Evolutionary conservation across 2,888 invertebrate genomes (phyloP).

Genomic region (Litoditis marina): DNA sequence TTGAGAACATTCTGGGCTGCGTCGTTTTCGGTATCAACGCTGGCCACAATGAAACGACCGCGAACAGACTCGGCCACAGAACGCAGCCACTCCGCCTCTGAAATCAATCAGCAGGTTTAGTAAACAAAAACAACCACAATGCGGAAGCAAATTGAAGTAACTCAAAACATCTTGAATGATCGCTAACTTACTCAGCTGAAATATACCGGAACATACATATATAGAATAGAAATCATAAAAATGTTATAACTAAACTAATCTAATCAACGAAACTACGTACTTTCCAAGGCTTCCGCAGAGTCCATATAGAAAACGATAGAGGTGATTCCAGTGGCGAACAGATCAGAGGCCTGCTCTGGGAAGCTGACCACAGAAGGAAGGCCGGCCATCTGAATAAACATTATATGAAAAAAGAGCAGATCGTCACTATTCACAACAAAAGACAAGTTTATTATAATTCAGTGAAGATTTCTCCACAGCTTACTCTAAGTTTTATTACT

Average conservation of each 20-base stretch:
- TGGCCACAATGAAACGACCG: conserved; percentile 14
- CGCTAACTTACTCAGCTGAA: no score
- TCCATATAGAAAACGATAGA: conserved; percentile 18
- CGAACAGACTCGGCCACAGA: conserved; percentile 10
- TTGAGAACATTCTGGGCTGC: conserved; percentile 5
- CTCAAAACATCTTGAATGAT: no score
- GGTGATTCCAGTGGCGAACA: conserved; percentile 18
- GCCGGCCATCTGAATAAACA: conserved; percentile 4
- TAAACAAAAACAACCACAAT: background rate
- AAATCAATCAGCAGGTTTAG: background rate
- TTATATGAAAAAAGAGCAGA: no score
- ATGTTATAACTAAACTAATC: no score
- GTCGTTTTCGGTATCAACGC: conserved; percentile 14
- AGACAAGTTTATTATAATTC: no score
- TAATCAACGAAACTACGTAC: no score
- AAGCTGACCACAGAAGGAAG: conserved; percentile 13
- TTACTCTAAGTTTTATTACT: no score
- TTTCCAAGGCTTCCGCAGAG: background rate
- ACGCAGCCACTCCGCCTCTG: conserved; percentile 7
- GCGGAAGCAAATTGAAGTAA: no score
- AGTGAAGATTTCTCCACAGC: no score
- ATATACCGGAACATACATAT: no score
- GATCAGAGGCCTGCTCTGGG: conserved; percentile 16
- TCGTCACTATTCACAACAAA: no score
- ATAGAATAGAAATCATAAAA: no score